These are phyloP conservation scores for Chionomys nivalis DNA, from an alignment of 2,113 vertebrate species.

Conservation along the genomic window DNA sequence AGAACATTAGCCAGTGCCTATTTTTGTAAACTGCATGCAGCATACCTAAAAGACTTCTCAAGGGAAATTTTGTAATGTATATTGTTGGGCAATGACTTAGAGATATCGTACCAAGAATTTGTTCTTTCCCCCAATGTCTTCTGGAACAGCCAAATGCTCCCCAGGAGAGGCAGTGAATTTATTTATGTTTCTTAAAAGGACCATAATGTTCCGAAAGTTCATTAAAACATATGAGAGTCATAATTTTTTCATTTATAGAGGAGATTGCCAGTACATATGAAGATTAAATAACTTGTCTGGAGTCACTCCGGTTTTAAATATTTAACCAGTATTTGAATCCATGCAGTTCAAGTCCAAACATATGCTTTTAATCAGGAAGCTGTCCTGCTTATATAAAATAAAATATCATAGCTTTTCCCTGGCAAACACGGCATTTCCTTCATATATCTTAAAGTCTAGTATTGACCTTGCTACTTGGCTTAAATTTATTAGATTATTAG, in stretches of 20 bases:
- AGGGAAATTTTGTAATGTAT: neutral
- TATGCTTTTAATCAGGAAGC: constrained; percentile 6
- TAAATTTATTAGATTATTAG: neutral
- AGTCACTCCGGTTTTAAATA: neutral
- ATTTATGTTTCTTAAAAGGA: constrained; percentile 27
- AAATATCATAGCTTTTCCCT: constrained; percentile 34
- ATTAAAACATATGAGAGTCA: neutral
- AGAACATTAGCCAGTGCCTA: neutral
- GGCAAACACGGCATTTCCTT: neutral
- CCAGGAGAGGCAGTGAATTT: constrained; percentile 28
- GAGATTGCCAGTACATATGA: constrained; percentile 25
- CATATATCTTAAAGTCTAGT: neutral
- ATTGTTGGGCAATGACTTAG: constrained; percentile 38
- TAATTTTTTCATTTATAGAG: neutral
- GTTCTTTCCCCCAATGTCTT: constrained; percentile 27
- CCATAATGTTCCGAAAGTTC: constrained; percentile 23
- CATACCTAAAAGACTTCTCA: constrained; percentile 2
- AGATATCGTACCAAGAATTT: constrained; percentile 46
- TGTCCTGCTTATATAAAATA: constrained; percentile 10
- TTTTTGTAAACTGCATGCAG: constrained; percentile 33
- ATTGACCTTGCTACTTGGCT: neutral
- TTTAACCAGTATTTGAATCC: constrained; percentile 14
- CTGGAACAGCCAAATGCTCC: constrained; percentile 20
- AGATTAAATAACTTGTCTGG: constrained; percentile 2
- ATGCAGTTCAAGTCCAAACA: neutral